Conservation (phyloP, 1,140 invertebrate genomes). For the Matsumurasca onukii region DNA sequence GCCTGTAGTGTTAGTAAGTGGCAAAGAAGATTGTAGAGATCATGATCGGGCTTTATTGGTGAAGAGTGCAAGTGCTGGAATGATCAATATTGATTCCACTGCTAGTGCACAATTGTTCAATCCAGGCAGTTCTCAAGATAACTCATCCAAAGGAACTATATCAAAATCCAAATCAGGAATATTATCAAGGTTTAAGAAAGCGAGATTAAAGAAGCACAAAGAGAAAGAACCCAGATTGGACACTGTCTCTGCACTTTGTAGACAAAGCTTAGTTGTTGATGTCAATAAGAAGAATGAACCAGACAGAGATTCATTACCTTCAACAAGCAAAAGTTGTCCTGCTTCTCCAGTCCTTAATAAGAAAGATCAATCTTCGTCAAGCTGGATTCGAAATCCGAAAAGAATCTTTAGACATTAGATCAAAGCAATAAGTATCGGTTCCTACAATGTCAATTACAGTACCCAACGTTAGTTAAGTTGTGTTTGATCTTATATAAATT, state of each 20-base stretch:
- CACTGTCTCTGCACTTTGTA: slow-evolving; percentile 61
- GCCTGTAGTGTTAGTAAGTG: slow-evolving; percentile 32
- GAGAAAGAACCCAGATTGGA: slow-evolving; percentile 51
- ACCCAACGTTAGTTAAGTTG: too few species aligned
- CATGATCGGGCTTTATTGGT: slow-evolving; percentile 47
- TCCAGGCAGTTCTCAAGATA: neutral
- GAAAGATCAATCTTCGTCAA: slow-evolving; percentile 18
- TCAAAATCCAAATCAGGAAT: slow-evolving; percentile 48
- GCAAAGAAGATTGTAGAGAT: slow-evolving; percentile 8
- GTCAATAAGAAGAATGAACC: slow-evolving; percentile 43
- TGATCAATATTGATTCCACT: slow-evolving; percentile 61
- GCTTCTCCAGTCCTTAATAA: slow-evolving; percentile 42
- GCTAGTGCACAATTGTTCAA: neutral
- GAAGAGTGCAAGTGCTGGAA: slow-evolving; percentile 69
- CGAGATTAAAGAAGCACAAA: slow-evolving; percentile 52
- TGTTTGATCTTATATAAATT: too few species aligned
- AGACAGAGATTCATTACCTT: slow-evolving; percentile 28
- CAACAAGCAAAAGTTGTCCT: slow-evolving; percentile 42
- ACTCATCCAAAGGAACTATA: neutral
- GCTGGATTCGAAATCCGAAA: slow-evolving; percentile 24
- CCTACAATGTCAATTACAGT: too few species aligned
- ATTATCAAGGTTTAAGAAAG: slow-evolving; percentile 61
- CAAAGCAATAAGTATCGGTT: too few species aligned
- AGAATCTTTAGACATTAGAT: slow-evolving; percentile 22
- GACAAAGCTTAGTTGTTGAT: slow-evolving; percentile 65